phyloP scores from a whole-genome alignment of 2,113 vertebrate genomes.

The Ptyas mucosa region DNA sequence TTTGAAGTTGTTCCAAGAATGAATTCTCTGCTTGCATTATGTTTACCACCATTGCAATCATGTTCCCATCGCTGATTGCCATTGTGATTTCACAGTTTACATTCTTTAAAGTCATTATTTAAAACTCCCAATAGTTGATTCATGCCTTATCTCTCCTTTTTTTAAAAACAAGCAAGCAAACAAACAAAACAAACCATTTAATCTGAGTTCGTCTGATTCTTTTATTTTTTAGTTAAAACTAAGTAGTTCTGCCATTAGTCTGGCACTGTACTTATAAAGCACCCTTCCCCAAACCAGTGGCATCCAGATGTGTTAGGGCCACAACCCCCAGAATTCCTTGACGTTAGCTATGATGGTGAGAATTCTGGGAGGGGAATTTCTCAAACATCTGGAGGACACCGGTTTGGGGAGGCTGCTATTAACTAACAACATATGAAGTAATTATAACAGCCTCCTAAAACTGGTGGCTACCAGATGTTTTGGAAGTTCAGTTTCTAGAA shows the following conservation, averaged over 20 bases:
- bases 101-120: background rate
- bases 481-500: background rate
- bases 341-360: background rate
- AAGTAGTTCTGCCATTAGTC: background rate
- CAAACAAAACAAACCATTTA: background rate
- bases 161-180: background rate
- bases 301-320: background rate
- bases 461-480: background rate
- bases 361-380: background rate
- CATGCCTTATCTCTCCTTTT: background rate
- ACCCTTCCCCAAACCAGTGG: background rate
- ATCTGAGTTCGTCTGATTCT: background rate
- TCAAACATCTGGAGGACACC: background rate
- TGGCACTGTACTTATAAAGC: background rate
- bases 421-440: background rate
- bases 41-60: background rate
- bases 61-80: background rate
- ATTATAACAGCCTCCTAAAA: background rate
- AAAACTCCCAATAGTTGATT: background rate
- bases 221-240: background rate
- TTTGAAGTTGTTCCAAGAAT: constrained; percentile 4
- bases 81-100: constrained; percentile 1
- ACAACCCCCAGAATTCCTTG: background rate
- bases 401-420: background rate
- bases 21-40: background rate